phyloP scores from a whole-genome alignment of 1,140 invertebrate genomes.

The Oppia nitens region DNA sequence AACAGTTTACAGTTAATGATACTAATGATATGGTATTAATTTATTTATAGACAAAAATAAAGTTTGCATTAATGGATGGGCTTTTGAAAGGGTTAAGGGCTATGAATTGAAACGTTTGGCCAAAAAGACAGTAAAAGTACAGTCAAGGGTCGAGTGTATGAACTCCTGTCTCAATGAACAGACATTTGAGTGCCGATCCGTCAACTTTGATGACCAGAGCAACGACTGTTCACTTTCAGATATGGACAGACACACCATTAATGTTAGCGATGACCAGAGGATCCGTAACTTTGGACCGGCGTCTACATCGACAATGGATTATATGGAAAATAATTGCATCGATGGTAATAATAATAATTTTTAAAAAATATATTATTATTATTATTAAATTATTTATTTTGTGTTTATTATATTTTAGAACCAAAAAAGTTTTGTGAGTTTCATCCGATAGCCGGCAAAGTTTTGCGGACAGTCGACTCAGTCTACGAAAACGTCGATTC shows the following conservation, averaged over 20 bases:
- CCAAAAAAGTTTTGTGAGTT: constrained; percentile 55
- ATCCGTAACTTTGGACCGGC: constrained; percentile 12
- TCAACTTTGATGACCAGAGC: constrained; percentile 65
- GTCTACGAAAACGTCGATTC: constrained; percentile 66
- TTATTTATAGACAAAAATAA: not conserved
- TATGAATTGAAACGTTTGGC: constrained; percentile 34
- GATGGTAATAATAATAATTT: constrained; percentile 25
- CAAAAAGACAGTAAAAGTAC: constrained; percentile 31
- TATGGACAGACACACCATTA: constrained; percentile 53
- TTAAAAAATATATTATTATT: not conserved
- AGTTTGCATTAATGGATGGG: constrained; percentile 59
- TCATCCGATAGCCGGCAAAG: constrained; percentile 64
- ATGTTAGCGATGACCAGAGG: not conserved
- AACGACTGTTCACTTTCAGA: constrained; percentile 68
- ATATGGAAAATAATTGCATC: constrained; percentile 35
- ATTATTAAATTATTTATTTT: not conserved
- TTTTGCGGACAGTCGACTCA: constrained; percentile 80
- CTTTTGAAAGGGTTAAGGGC: constrained; percentile 73
- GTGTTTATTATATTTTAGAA: constrained; percentile 21
- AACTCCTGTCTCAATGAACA: constrained; percentile 68
- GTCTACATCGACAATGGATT: constrained; percentile 23
- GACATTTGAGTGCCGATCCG: constrained; percentile 75
- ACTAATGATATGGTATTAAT: too few relatives aligned
- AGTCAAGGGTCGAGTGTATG: constrained; percentile 59
- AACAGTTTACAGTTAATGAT: too few relatives aligned